Base-by-base conservation (phyloP, 2,797 vertebrate genomes). In the Chaunax sp. region DNA sequence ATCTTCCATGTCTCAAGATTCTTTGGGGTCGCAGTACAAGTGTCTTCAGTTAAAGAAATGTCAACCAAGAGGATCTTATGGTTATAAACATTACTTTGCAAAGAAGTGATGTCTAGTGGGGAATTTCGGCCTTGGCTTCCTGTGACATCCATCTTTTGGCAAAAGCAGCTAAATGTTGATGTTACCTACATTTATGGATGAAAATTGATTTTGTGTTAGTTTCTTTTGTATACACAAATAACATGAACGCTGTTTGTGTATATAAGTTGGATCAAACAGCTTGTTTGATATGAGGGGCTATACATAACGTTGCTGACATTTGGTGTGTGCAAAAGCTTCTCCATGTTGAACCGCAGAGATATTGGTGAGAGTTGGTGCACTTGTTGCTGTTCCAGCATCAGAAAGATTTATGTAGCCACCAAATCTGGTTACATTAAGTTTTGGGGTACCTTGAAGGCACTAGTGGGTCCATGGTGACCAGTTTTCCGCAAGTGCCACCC, bases 361-460 rank as follows among this genome's bases (percentile, higher is more conserved):
- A 23, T 20, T 46, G 26, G 3, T 13, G 8, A 28, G 28, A 9
- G 45, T 14, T 22, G 33, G 14, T 25, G 46, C 45, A 50, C 38
- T 38, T 23, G 19, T 14, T 55, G n/a, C 53, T 49, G 45, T 16
- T 38, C 18, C 20, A 46, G 47, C 30, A 60, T 3, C 40, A 64
- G 16, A 44, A 30, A 16, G 26, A 57, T 12, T 23, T 22, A n/a
- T 45, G 7, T 12, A 45, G 46, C 28, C 0, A 0, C 20, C 20
- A 59, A 15, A 62, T 52, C 14, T 63, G 46, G 53, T 5, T n/a
- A 35, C n/a, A 54, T 14, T 6, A 9, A 19, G n/a, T 33, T 54
- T 6, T 64, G 20, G 0, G 7, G 19, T 22, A 47, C 35, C 15
- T 4, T 35, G 9, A 37, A 13, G 40, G 8, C n/a, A 28, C 8